These are phyloP conservation scores for Antrozous pallidus DNA, from an alignment of 2,797 vertebrate genomes.

Conservation along the genomic window DNA sequence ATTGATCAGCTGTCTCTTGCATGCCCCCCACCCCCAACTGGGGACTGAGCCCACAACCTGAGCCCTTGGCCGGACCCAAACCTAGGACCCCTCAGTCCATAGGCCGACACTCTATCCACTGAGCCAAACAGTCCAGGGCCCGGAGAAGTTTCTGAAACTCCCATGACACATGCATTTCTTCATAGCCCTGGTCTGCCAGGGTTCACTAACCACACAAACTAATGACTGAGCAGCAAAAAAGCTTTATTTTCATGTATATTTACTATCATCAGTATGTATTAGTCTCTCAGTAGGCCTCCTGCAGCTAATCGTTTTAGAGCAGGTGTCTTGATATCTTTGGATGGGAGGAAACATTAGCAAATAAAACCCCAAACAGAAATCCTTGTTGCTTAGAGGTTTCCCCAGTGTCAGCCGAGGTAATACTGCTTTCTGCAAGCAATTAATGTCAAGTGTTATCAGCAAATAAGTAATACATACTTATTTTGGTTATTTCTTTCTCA, in stretches of 20 bases:
- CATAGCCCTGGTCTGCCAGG: background rate
- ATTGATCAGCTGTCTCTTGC: too few relatives aligned
- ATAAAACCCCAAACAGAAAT: slow-evolving; percentile 32
- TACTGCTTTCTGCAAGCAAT: background rate
- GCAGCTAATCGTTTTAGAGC: slow-evolving; percentile 1
- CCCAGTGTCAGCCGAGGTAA: background rate
- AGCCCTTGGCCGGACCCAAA: too few relatives aligned
- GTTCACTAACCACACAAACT: slow-evolving; percentile 21
- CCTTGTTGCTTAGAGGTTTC: background rate
- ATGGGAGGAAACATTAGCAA: slow-evolving; percentile 12
- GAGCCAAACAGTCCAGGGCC: background rate
- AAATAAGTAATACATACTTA: slow-evolving; percentile 16
- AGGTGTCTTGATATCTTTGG: slow-evolving; percentile 8
- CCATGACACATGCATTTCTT: background rate
- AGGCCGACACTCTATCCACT: too few relatives aligned
- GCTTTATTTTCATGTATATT: background rate
- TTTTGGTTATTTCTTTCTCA: background rate
- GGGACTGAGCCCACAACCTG: too few relatives aligned
- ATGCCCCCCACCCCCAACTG: too few relatives aligned
- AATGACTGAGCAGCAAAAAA: background rate
- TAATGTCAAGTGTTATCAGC: slow-evolving; percentile 10
- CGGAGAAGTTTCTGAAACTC: background rate
- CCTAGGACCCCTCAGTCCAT: too few relatives aligned
- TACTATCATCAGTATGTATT: background rate
- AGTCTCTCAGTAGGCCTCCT: background rate